Evolutionary conservation across 1,140 invertebrate genomes (phyloP).

Genomic region (Neelides sp.): DNA sequence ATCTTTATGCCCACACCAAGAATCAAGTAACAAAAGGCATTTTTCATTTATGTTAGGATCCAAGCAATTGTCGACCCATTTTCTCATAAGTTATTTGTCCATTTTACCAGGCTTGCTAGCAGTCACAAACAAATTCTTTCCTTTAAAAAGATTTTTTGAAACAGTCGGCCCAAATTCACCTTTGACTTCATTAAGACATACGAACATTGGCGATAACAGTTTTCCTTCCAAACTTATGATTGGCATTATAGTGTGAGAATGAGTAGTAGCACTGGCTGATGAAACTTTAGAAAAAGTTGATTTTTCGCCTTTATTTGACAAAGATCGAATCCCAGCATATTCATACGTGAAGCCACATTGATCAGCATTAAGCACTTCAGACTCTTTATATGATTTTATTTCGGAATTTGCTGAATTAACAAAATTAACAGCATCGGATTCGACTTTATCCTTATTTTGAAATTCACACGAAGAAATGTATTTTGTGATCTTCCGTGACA

Average conservation of each 20-base stretch:
- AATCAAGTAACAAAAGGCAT: neutral
- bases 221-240: neutral
- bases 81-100: neutral
- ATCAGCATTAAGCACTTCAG: neutral
- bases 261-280: neutral
- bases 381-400: neutral
- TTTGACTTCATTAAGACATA: conserved; percentile 4
- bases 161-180: conserved; percentile 1
- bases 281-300: neutral
- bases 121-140: neutral
- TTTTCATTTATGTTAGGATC: neutral
- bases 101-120: neutral
- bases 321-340: neutral
- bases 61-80: neutral
- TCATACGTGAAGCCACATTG: conserved; percentile 6
- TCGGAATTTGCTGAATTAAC: neutral
- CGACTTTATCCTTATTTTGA: neutral
- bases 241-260: neutral
- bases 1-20: conserved; percentile 3
- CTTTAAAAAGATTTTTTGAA: neutral
- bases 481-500: neutral
- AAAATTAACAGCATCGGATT: neutral
- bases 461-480: neutral
- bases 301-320: conserved; percentile 3
- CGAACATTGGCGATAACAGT: neutral